Evolutionary conservation across 2,888 invertebrate genomes (phyloP).

Genomic region (Palloptera scutellata): DNA sequence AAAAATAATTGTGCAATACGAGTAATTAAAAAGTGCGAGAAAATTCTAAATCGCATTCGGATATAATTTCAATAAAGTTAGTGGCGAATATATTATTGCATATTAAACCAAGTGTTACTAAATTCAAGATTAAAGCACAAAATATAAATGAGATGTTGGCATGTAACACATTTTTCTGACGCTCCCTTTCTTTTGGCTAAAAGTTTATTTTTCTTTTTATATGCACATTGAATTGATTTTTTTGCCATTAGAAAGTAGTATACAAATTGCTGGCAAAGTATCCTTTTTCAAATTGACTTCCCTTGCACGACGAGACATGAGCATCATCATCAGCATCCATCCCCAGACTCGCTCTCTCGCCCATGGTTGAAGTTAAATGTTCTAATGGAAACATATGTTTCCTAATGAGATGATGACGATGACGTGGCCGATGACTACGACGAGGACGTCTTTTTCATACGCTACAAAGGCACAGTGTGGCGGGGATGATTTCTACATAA

Average conservation of each 20-base stretch:
- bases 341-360: neutral
- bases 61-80: no score
- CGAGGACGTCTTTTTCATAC: slow-evolving; percentile 45
- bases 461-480: slow-evolving; percentile 8
- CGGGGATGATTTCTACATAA: no score
- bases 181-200: slow-evolving; percentile 39
- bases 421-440: no score
- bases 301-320: slow-evolving; percentile 23
- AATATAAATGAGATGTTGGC: slow-evolving; percentile 32
- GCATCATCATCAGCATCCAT: no score
- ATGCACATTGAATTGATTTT: slow-evolving; percentile 4
- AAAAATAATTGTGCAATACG: no score
- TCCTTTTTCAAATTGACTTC: slow-evolving; percentile 54
- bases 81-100: no score
- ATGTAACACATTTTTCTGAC: slow-evolving; percentile 61
- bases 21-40: no score
- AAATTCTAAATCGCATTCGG: no score
- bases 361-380: slow-evolving; percentile 24
- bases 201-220: slow-evolving; percentile 9
- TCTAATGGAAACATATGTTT: slow-evolving; percentile 57
- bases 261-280: slow-evolving; percentile 38
- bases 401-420: slow-evolving; percentile 53
- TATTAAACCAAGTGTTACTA: no score
- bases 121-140: slow-evolving; percentile 6
- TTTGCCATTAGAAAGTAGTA: slow-evolving; percentile 8